Percentiles rank a stretch among this genome's conserved stretches.
These are phyloP conservation scores for Camptogramma bilineatum DNA, from an alignment of 2,888 invertebrate genomes.

Conservation along the genomic window DNA sequence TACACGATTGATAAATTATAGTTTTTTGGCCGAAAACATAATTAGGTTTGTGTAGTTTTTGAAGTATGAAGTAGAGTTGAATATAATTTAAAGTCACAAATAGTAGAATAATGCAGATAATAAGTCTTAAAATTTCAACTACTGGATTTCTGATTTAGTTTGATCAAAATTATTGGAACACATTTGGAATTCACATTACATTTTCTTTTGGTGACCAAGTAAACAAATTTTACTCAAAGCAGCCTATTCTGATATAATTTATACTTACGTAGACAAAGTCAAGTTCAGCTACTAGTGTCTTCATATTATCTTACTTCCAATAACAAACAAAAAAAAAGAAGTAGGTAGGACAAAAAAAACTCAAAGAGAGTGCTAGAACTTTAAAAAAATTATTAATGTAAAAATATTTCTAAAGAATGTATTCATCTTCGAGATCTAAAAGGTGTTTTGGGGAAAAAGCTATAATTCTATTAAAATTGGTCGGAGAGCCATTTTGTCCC, in stretches of 20 bases:
- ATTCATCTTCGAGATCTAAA: background rate
- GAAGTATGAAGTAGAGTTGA: background rate
- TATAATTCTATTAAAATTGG: background rate
- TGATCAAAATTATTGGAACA: no score
- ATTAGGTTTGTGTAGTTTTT: background rate
- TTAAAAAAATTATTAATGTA: background rate
- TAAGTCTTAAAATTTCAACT: no score
- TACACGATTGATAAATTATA: background rate
- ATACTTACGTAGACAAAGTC: no score
- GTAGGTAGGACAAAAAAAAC: background rate
- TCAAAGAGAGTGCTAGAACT: background rate
- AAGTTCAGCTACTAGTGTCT: background rate
- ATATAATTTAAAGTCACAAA: no score
- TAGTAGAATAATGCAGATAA: no score
- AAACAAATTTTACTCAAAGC: no score
- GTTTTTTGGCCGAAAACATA: background rate
- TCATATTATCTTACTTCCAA: background rate
- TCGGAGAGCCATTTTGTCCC: no score
- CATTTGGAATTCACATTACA: no score
- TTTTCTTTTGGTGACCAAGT: no score
- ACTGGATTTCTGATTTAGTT: no score
- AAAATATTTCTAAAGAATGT: background rate
- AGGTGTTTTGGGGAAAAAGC: background rate
- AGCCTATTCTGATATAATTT: no score
- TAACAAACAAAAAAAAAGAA: background rate